A percentile compares a stretch with the other conserved stretches of the same genome.
Conservation (phyloP, 2,797 vertebrate species). For the Falco biarmicus region DNA sequence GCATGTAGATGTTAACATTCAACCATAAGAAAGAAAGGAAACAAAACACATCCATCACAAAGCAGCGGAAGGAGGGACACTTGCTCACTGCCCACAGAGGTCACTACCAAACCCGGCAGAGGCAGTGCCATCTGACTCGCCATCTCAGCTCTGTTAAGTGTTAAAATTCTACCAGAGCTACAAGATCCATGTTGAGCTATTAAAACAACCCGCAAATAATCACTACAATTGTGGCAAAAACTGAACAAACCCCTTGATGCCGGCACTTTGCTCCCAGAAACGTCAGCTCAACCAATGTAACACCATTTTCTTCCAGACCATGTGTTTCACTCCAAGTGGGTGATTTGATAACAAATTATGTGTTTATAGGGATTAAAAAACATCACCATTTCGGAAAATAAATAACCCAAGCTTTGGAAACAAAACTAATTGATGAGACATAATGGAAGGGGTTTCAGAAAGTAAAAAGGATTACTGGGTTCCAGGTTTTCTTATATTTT, state of each 20-base stretch:
- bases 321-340: not conserved
- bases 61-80: not conserved
- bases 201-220: not conserved
- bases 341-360: not conserved
- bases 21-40: not conserved
- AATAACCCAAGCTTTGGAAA: not conserved
- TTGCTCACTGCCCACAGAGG: not conserved
- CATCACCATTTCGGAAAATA: not conserved
- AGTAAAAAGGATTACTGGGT: conserved; percentile 29
- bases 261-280: not conserved
- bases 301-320: not conserved
- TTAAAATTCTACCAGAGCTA: not conserved
- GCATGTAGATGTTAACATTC: not conserved
- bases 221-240: not conserved
- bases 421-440: conserved; percentile 7
- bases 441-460: conserved; percentile 23
- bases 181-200: not conserved
- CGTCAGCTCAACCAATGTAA: not conserved
- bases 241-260: not conserved
- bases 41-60: not conserved
- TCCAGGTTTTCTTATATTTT: conserved; percentile 47
- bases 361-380: not conserved
- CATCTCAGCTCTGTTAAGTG: accelerated
- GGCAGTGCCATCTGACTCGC: not conserved
- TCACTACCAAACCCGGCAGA: not conserved